These are phyloP conservation scores for Rhopilema esculentum DNA, from an alignment of 30 jellyfish, hydroid and myxozoan genomes.

Conservation along the genomic window DNA sequence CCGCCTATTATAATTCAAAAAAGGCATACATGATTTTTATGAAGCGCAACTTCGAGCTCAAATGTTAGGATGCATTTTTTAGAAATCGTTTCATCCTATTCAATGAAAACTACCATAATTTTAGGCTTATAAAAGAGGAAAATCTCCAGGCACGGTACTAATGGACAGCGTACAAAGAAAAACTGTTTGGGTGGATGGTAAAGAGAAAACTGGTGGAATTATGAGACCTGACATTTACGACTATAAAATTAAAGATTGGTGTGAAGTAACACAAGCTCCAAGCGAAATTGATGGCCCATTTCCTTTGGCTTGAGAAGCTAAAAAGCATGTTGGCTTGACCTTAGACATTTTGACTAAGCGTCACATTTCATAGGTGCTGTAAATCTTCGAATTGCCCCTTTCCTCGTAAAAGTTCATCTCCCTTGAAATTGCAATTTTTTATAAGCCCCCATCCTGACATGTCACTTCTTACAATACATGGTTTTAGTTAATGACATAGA, in stretches of 20 bases:
- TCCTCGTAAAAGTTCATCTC: no score
- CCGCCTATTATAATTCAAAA: no score
- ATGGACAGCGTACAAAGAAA: constrained; percentile 43
- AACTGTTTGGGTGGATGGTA: constrained; percentile 25
- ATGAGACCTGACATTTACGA: constrained; percentile 46
- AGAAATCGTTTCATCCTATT: not conserved
- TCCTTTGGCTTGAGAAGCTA: constrained; percentile 8
- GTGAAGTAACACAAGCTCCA: constrained; percentile 47
- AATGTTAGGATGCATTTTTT: not conserved
- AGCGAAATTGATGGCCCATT: constrained; percentile 41
- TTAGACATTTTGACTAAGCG: not conserved
- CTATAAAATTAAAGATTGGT: constrained; percentile 51
- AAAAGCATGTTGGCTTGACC: not conserved
- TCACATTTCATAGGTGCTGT: no score
- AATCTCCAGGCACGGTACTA: constrained; percentile 34
- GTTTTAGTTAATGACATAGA: no score
- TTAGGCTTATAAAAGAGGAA: constrained; percentile 54
- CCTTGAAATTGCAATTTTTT: no score
- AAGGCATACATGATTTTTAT: no score
- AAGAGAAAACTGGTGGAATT: constrained; percentile 23
- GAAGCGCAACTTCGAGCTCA: no score
- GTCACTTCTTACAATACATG: no score
- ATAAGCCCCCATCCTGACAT: no score
- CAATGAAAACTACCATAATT: no score
- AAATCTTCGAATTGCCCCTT: no score